A percentile compares a stretch with the other conserved stretches of the same genome.
Conservation (phyloP, 2,113 vertebrate species). For the Anhinga rufa region DNA sequence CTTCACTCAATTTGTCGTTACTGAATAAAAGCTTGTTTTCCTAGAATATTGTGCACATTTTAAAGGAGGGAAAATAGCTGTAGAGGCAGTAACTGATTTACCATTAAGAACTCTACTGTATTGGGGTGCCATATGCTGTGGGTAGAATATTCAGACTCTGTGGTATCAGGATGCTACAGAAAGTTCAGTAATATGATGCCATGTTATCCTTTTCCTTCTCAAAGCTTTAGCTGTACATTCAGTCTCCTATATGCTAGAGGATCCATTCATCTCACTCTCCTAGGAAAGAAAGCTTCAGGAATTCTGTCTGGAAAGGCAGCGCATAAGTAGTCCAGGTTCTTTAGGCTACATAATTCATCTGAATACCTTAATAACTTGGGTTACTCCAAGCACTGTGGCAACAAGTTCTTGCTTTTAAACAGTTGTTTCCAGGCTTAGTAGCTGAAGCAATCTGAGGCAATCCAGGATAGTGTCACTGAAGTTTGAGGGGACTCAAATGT, state of each 20-base stretch:
- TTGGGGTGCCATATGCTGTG: neutral
- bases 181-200: conserved; percentile 1
- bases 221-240: neutral
- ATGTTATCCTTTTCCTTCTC: conserved; percentile 17
- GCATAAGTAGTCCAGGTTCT: neutral
- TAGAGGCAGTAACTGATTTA: neutral
- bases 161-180: neutral
- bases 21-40: neutral
- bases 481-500: conserved; percentile 21
- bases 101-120: neutral
- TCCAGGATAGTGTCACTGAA: neutral
- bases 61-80: neutral
- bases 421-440: neutral
- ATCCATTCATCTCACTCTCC: neutral
- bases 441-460: conserved; percentile 1
- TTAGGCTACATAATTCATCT: conserved; percentile 33
- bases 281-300: conserved; percentile 5
- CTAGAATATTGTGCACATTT: conserved; percentile 2
- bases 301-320: neutral
- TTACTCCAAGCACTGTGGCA: neutral
- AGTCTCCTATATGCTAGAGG: neutral
- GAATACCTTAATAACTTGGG: conserved; percentile 31
- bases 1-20: neutral
- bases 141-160: conserved; percentile 1
- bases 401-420: conserved; percentile 9